These are phyloP conservation scores for Hippocampus zosterae DNA, from an alignment of 2,113 vertebrate species.

Conservation along the genomic window DNA sequence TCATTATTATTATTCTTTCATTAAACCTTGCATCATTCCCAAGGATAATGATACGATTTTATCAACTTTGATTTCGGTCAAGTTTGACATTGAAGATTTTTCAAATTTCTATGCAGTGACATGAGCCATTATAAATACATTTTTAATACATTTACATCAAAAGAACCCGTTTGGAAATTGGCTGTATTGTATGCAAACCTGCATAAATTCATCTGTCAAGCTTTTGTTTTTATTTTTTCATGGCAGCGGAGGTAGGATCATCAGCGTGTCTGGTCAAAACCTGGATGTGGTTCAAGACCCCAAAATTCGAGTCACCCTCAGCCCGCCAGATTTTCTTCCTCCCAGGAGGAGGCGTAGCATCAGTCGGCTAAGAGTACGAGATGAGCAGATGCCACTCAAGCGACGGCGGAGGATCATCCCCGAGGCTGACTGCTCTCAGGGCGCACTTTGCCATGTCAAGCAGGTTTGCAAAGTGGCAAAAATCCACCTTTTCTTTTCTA, in stretches of 20 bases:
- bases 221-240: background rate
- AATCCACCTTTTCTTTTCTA: background rate
- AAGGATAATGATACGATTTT: background rate
- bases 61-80: background rate
- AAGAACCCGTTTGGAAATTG: background rate
- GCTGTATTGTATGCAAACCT: background rate
- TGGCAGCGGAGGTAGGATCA: slow-evolving; percentile 84
- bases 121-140: background rate
- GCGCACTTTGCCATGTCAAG: slow-evolving; percentile 72
- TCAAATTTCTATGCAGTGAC: background rate
- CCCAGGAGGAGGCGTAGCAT: slow-evolving; percentile 49
- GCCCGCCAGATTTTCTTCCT: slow-evolving; percentile 59
- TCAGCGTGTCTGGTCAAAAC: slow-evolving; percentile 83
- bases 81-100: background rate
- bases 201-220: background rate
- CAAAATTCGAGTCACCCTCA: slow-evolving; percentile 83
- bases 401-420: slow-evolving; percentile 77
- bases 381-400: slow-evolving; percentile 40
- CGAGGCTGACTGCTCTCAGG: slow-evolving; percentile 72
- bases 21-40: background rate
- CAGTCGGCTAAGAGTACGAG: slow-evolving; percentile 7
- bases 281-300: slow-evolving; percentile 90
- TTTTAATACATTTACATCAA: background rate
- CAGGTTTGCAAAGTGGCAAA: slow-evolving; percentile 54
- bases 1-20: too few relatives aligned